Base-by-base conservation (phyloP, 1,140 invertebrate species). In the Cataglyphis hispanica region DNA sequence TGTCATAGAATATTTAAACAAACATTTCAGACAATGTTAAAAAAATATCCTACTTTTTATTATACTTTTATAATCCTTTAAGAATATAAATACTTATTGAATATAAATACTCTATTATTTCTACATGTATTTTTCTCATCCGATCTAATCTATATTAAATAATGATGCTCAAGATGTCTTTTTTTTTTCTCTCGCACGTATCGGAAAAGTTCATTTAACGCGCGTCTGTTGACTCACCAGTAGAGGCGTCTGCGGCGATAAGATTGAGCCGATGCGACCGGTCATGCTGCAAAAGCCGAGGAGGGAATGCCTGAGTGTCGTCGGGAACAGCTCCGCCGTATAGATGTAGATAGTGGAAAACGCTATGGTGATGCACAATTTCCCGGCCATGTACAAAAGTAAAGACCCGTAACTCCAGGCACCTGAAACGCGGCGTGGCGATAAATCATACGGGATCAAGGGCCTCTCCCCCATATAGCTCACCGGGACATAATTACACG, bases 291-390 rank as follows among this genome's bases (percentile, higher is more conserved):
- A 97, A 64, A 96, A 91, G 0, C 96, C 97, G 50, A 98, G 95
- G 53, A 97, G 92, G 16, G 96, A 96, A 86, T 96, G 96, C 74
- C 97, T 95, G 74, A 96, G 92, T 69, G 95, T 95, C 13, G 97
- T 98, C 19, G 97, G 97, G 93, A 97, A 98, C 93, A 97, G 95
- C 94, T 98, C 97, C 25, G 97, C 96, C 2, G 97, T 97, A 88
- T 96, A 97, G 86, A 97, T 96, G 93, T 97, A 97, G 10, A 97
- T 93, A 19, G 96, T 96, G 86, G 96, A 96, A 92, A 97, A 97
- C 0, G 97, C 96, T 89, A 96, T 96, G 16, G 97, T 97, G 72
- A 97, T 97, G 37, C 96, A 96, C 92, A 97, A 96, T 94, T 98
- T 98, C 16, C 98, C 98, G 19, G 96, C 91, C 78, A 98, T 95